These are phyloP conservation scores for Clanis bilineata DNA, from an alignment of 2,888 invertebrate species.

Conservation along the genomic window DNA sequence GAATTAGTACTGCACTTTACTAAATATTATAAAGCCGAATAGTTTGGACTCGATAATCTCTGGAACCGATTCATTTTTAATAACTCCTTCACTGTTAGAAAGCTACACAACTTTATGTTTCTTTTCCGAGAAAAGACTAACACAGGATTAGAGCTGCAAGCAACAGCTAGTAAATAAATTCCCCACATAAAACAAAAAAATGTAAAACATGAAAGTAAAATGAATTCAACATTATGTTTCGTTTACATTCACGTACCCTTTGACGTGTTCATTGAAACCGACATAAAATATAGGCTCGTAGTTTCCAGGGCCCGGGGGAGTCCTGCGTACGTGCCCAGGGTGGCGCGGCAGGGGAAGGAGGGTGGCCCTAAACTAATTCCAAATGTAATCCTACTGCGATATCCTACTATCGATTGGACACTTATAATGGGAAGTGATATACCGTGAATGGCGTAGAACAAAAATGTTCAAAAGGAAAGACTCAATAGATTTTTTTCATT, in stretches of 20 bases:
- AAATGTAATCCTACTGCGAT: slow-evolving; percentile 38
- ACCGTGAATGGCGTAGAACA: too few species aligned
- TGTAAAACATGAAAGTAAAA: background rate
- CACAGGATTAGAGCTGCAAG: too few species aligned
- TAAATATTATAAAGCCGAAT: too few species aligned
- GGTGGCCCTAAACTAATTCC: slow-evolving; percentile 44
- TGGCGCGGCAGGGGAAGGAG: slow-evolving; percentile 21
- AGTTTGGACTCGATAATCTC: too few species aligned
- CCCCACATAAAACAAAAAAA: background rate
- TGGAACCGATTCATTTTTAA: too few species aligned
- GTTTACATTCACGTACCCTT: background rate
- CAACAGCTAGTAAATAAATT: background rate
- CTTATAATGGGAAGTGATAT: slow-evolving; percentile 26
- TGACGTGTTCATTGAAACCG: slow-evolving; percentile 11
- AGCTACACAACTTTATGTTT: too few species aligned
- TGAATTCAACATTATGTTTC: background rate
- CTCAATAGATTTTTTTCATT: too few species aligned
- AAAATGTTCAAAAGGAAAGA: too few species aligned
- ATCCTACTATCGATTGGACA: slow-evolving; percentile 37
- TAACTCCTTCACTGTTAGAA: too few species aligned
- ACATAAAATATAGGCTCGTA: slow-evolving; percentile 20
- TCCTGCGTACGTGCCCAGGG: slow-evolving; percentile 34
- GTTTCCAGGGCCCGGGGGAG: slow-evolving; percentile 31
- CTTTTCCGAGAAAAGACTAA: too few species aligned
- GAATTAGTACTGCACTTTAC: too few species aligned